Evolutionary conservation across 1,140 invertebrate species (phyloP).

Genomic region (Dendrolimus punctatus): DNA sequence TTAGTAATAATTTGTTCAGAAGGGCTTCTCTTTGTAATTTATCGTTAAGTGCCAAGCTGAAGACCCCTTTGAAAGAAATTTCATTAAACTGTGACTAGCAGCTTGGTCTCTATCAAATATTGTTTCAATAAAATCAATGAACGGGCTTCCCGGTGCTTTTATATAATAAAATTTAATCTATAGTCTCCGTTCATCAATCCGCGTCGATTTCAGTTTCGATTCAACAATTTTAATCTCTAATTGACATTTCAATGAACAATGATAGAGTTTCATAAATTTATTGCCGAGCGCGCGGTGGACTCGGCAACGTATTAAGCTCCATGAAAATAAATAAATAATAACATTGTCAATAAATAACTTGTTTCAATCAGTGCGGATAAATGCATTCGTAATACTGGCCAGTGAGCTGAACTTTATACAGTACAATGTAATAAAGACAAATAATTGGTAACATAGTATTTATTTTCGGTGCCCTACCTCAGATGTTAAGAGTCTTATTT

Average conservation of each 20-base stretch:
- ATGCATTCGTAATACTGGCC: no score
- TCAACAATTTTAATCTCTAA: constrained; percentile 44
- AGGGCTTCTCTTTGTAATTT: constrained; percentile 17
- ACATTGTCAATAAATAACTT: no score
- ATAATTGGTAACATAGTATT: no score
- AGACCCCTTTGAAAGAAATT: constrained; percentile 30
- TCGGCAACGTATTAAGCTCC: no score
- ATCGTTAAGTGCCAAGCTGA: constrained; percentile 26
- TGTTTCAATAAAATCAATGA: constrained; percentile 31
- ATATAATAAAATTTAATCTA: constrained; percentile 48
- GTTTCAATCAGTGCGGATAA: no score
- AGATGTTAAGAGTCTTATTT: no score
- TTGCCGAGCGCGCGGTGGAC: constrained; percentile 7
- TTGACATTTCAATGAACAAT: constrained; percentile 43
- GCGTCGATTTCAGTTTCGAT: constrained; percentile 38
- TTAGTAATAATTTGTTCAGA: constrained; percentile 14
- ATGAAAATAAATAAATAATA: no score
- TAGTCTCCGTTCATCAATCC: constrained; percentile 41
- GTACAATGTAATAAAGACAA: no score
- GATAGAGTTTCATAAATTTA: constrained; percentile 34
- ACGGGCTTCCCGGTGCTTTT: constrained; percentile 12
- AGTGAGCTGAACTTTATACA: no score
- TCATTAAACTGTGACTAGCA: constrained; percentile 28
- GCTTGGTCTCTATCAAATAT: constrained; percentile 31
- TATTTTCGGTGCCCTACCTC: no score